Evolutionary conservation across 1,140 invertebrate species (phyloP).

Genomic region (Druon quercuslanigerum): DNA sequence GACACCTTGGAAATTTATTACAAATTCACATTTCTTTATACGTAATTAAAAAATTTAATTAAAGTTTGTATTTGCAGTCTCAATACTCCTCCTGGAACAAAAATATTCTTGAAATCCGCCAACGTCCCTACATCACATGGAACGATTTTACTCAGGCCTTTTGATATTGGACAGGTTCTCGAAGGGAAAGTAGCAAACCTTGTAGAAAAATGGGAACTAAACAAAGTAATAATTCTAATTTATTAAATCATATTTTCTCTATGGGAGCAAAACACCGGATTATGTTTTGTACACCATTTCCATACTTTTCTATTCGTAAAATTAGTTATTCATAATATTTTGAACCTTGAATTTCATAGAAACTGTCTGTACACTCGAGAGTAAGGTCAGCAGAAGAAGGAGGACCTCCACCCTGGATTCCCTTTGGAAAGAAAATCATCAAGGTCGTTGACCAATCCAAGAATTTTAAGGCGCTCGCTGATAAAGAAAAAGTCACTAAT

Average conservation of each 20-base stretch:
- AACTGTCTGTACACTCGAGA: conserved; percentile 84
- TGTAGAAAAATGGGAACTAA: conserved; percentile 93
- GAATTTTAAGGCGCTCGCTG: conserved; percentile 83
- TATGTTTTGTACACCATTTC: background rate
- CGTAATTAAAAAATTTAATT: background rate
- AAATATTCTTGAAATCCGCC: conserved; percentile 69
- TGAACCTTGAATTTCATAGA: conserved; percentile 68
- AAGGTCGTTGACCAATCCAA: conserved; percentile 79
- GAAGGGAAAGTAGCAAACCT: conserved; percentile 89
- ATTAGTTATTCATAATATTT: conserved; percentile 1
- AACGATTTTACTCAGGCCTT: conserved; percentile 83
- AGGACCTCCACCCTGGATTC: conserved; percentile 92
- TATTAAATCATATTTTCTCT: background rate
- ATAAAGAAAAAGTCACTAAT: conserved; percentile 78
- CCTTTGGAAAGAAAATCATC: conserved; percentile 88
- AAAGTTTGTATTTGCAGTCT: conserved; percentile 62
- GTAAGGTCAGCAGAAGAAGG: conserved; percentile 79
- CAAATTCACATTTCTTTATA: background rate
- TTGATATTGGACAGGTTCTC: conserved; percentile 80
- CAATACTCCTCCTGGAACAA: conserved; percentile 72
- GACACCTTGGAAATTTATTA: too few relatives aligned
- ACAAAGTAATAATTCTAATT: conserved; percentile 76
- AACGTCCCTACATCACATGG: conserved; percentile 78
- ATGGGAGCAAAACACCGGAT: background rate
- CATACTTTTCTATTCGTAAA: conserved; percentile 19